Conservation (phyloP, 2,797 vertebrate species). For the Melanogrammus aeglefinus region DNA sequence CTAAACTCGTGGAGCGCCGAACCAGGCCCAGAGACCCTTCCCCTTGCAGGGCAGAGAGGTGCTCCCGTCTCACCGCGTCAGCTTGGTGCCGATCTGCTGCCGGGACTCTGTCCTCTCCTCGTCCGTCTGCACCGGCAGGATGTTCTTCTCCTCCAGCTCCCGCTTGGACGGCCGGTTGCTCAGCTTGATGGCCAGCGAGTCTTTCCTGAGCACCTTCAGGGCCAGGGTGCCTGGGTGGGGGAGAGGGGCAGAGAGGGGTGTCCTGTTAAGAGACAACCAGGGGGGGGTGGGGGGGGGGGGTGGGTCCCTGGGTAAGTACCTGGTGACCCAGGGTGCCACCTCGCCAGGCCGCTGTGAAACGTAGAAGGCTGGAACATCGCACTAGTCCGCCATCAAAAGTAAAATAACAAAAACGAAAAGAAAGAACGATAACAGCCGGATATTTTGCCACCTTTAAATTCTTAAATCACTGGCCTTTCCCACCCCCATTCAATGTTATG, state of each 20-base stretch:
- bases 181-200: conserved; percentile 96
- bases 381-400: too few species aligned
- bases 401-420: background rate
- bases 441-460: background rate
- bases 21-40: too few species aligned
- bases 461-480: too few species aligned
- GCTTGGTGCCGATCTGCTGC: conserved; percentile 95
- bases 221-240: conserved; percentile 82
- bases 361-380: background rate
- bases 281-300: background rate
- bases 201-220: conserved; percentile 94
- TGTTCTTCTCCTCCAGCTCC: conserved; percentile 98
- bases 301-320: background rate
- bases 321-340: background rate
- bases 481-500: too few species aligned
- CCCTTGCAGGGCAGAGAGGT: background rate
- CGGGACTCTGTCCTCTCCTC: conserved; percentile 91
- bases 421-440: background rate
- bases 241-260: conserved; percentile 30
- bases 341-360: background rate
- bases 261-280: background rate
- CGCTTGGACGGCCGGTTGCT: conserved; percentile 95
- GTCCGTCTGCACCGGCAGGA: conserved; percentile 93
- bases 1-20: background rate
- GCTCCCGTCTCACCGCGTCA: conserved; percentile 81